Evolutionary conservation across 2,797 vertebrate genomes (phyloP), one percentile per base, ranked within the genome.

Genomic region (Catharus ustulatus): DNA sequence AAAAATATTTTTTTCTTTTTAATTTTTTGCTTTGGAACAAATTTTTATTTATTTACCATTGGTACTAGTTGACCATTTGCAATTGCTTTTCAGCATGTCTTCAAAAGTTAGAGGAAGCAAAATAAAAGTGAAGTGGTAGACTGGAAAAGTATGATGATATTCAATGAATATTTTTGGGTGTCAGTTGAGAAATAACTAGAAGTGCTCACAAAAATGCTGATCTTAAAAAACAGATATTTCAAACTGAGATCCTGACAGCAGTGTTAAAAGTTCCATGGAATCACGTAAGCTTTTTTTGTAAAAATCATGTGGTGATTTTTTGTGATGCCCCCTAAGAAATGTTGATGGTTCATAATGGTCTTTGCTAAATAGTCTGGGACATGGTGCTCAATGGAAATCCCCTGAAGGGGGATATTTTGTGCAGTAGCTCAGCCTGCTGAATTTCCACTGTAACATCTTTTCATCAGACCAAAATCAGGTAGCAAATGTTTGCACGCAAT

Each of bases 261-360:
- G 8, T 5, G 30, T 29, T 52, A 7, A 19, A 27, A 36, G 8
- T 58, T 71, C 34, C 10, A 2, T 38, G 51, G 51, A 43, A 48
- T 69, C 22, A 1, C 0, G 0, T 22, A 27, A 27, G 14, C 22
- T 68, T 77, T 75, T 64, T 30, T 42, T 23, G 67, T 75, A 36
- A 72, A 52, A 89, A 49, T 1, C 24, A 21, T 15, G 22, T n/a
- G 45, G 1, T 63, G 42, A 17, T 71, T 12, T 8, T 54, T 75
- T 2, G 0, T 38, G 24, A 10, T 30, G 27, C 6, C 5, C 16
- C 67, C 27, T n/a, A 14, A 73, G 51, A 92, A 77, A 42, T 10
- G 9, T 0, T 83, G 57, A 24, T 51, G 32, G 10, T 26, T 82
- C 11, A 23, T 26, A 43, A n/a, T 16, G 10, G 19, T 43, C 19